Conservation (phyloP, 2,888 invertebrate genomes). For the Caenorhabditis doughertyi region DNA sequence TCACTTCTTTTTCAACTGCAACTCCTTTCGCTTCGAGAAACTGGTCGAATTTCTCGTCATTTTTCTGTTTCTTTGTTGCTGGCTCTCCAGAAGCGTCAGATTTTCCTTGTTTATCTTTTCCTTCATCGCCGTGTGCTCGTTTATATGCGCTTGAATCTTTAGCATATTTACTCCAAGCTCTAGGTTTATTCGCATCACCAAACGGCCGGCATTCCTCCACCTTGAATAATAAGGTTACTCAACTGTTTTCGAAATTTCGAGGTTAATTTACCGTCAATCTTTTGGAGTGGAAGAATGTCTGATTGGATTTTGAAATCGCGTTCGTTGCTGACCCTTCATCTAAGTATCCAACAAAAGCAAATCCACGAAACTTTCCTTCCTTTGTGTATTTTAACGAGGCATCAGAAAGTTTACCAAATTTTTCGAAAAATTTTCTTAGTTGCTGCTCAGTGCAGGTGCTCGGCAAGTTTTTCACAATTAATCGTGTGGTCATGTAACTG, state of each 20-base stretch:
- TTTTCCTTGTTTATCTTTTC: constrained; percentile 27
- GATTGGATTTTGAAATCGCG: constrained; percentile 90
- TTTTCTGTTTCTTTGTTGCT: constrained; percentile 61
- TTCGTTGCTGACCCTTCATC: constrained; percentile 89
- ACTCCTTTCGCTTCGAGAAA: constrained; percentile 91
- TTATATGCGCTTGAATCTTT: constrained; percentile 85
- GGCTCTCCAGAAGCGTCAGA: constrained; percentile 42
- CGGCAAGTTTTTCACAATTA: constrained; percentile 80
- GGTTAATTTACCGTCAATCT: constrained; percentile 89
- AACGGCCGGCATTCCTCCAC: constrained; percentile 86
- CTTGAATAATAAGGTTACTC: constrained; percentile 77
- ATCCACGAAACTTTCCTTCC: constrained; percentile 91
- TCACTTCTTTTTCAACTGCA: constrained; percentile 60
- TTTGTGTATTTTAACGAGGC: constrained; percentile 93
- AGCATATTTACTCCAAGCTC: constrained; percentile 95
- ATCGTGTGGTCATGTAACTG: constrained; percentile 69
- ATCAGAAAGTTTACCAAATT: constrained; percentile 88
- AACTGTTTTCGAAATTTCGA: too few species aligned
- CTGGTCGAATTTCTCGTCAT: constrained; percentile 91
- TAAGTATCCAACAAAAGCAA: constrained; percentile 94
- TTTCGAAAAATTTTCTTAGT: constrained; percentile 71
- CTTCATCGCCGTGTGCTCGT: constrained; percentile 65
- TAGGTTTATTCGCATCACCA: constrained; percentile 87
- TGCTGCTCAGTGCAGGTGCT: constrained; percentile 74
- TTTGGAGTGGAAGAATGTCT: constrained; percentile 90